phyloP scores from a whole-genome alignment of 2,113 vertebrate genomes.

The Petrocephalus microphthalmus region DNA sequence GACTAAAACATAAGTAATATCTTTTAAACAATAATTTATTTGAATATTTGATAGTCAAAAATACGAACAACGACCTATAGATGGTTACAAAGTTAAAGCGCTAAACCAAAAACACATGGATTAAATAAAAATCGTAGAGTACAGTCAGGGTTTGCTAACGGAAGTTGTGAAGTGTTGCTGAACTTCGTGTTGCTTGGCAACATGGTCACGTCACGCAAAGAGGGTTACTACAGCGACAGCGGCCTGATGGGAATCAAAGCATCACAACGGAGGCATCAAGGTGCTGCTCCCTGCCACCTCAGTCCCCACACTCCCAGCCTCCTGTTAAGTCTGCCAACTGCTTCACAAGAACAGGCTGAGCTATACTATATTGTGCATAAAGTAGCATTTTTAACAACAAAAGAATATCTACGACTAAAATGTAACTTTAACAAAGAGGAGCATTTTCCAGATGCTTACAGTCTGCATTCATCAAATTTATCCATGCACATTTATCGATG shows the following conservation, averaged over 20 bases:
- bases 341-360: conserved; percentile 30
- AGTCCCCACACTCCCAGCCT: conserved; percentile 45
- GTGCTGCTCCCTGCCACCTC: conserved; percentile 53
- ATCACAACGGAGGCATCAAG: conserved; percentile 64
- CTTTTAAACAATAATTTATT: background rate
- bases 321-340: conserved; percentile 18
- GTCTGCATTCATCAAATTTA: background rate
- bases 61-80: background rate
- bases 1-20: background rate
- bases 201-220: conserved; percentile 48
- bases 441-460: background rate
- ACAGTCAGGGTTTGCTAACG: background rate
- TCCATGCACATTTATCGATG: background rate
- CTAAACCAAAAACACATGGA: background rate
- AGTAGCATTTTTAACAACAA: background rate
- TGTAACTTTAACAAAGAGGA: background rate
- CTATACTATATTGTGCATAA: background rate
- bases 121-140: background rate
- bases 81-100: background rate
- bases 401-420: background rate
- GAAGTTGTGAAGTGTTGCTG: conserved; percentile 41
- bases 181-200: conserved; percentile 60
- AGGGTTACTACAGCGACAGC: conserved; percentile 47
- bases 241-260: conserved; percentile 41
- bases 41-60: background rate